A percentile compares a stretch with the other conserved stretches of the same genome.
These are phyloP conservation scores for Mus spicilegus DNA, from an alignment of 2,113 vertebrate genomes.

Conservation along the genomic window DNA sequence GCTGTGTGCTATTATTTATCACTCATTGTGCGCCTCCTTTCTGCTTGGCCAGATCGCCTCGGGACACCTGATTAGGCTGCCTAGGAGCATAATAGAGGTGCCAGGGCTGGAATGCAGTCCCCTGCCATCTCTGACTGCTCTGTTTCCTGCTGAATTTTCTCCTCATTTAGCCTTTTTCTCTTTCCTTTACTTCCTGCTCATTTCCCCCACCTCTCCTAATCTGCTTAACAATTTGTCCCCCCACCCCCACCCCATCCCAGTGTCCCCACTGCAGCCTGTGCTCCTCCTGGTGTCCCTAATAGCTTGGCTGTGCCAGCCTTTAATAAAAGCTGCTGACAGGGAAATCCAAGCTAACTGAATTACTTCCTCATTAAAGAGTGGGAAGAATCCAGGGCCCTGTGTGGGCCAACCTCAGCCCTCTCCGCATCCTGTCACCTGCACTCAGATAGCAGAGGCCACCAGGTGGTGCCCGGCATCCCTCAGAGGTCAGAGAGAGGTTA, in stretches of 20 bases:
- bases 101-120: rapidly evolving
- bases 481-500: neutral
- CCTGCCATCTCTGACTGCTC: neutral
- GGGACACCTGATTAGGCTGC: conserved; percentile 1
- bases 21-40: neutral
- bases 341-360: neutral
- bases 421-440: neutral
- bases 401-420: neutral
- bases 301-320: neutral
- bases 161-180: neutral
- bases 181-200: conserved; percentile 15
- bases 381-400: neutral
- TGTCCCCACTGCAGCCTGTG: neutral
- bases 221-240: conserved; percentile 58
- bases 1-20: neutral
- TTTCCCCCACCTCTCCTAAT: conserved; percentile 27
- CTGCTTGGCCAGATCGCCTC: neutral
- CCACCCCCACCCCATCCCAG: neutral
- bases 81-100: neutral
- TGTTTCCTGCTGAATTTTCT: conserved; percentile 29
- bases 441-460: neutral
- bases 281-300: rapidly evolving
- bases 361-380: neutral
- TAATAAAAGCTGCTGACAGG: conserved; percentile 63
- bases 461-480: neutral